These are phyloP conservation scores for Peromyscus polionotus DNA, from an alignment of 2,113 vertebrate species.

Conservation along the genomic window DNA sequence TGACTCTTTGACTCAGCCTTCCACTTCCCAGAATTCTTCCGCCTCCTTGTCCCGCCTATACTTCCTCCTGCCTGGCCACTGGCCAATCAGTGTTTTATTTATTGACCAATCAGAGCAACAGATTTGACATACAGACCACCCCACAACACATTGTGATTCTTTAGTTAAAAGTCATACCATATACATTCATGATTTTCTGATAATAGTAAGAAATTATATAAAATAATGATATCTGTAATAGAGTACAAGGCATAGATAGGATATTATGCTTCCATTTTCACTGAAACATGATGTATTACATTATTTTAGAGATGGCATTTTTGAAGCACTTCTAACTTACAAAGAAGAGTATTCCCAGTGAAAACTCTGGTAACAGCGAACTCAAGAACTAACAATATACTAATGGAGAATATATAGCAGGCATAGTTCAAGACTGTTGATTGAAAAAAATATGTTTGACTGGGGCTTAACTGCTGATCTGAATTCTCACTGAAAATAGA, in stretches of 20 bases:
- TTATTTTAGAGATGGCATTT: slow-evolving; percentile 75
- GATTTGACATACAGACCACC: too few relatives aligned
- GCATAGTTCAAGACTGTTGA: slow-evolving; percentile 56
- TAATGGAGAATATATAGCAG: slow-evolving; percentile 61
- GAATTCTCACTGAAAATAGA: slow-evolving; percentile 46
- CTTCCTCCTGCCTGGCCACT: too few relatives aligned
- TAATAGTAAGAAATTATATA: slow-evolving; percentile 68
- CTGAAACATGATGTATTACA: slow-evolving; percentile 68
- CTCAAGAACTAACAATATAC: slow-evolving; percentile 82
- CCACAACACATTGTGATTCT: background rate
- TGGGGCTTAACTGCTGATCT: slow-evolving; percentile 53
- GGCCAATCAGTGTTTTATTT: too few relatives aligned
- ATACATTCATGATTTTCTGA: slow-evolving; percentile 62
- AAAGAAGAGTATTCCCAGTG: slow-evolving; percentile 82
- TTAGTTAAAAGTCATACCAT: background rate
- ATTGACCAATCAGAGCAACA: too few relatives aligned
- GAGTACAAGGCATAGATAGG: slow-evolving; percentile 59
- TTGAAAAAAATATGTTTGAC: slow-evolving; percentile 63
- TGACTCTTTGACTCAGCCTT: too few relatives aligned
- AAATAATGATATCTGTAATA: slow-evolving; percentile 47
- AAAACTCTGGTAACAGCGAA: slow-evolving; percentile 60
- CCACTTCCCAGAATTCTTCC: too few relatives aligned
- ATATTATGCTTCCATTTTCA: slow-evolving; percentile 79
- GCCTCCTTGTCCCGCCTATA: too few relatives aligned
- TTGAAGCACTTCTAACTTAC: slow-evolving; percentile 74